These are phyloP conservation scores for Enteromius mattozi DNA, from an alignment of 2,797 vertebrate genomes.

Conservation along the genomic window DNA sequence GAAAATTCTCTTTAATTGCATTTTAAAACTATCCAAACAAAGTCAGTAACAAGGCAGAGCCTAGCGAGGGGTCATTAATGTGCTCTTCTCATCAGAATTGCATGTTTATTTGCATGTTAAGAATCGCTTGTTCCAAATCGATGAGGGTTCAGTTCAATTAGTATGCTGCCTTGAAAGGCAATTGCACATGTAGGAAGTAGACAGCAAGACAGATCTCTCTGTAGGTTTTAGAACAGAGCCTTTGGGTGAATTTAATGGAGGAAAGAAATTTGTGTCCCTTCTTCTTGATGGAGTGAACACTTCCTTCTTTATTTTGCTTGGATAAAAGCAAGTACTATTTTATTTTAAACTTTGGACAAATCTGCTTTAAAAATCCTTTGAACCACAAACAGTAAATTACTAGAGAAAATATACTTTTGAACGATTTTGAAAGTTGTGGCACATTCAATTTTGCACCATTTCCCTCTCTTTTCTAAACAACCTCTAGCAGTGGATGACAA, in stretches of 20 bases:
- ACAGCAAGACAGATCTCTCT: background rate
- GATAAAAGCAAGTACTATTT: slow-evolving; percentile 1
- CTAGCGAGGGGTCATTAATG: background rate
- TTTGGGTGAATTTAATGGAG: background rate
- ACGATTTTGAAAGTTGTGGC: slow-evolving; percentile 6
- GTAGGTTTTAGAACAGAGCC: background rate
- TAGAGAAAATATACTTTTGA: background rate
- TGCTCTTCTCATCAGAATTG: background rate
- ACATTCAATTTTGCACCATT: slow-evolving; percentile 26
- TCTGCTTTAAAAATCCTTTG: background rate
- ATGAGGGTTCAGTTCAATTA: background rate
- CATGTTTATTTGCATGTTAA: background rate
- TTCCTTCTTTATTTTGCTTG: slow-evolving; percentile 16
- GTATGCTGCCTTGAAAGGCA: background rate
- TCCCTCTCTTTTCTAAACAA: background rate
- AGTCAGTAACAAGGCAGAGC: background rate
- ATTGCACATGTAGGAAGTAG: background rate
- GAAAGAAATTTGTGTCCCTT: background rate
- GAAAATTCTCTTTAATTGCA: background rate
- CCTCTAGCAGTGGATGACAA: slow-evolving; percentile 8
- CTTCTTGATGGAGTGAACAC: background rate
- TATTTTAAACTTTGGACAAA: background rate
- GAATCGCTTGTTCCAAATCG: background rate
- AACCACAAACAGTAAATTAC: background rate
- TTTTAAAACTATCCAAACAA: background rate